Evolutionary conservation across 1,140 invertebrate species (phyloP), one percentile per base, ranked within the genome.

Genomic region (Drosophila navojoa): DNA sequence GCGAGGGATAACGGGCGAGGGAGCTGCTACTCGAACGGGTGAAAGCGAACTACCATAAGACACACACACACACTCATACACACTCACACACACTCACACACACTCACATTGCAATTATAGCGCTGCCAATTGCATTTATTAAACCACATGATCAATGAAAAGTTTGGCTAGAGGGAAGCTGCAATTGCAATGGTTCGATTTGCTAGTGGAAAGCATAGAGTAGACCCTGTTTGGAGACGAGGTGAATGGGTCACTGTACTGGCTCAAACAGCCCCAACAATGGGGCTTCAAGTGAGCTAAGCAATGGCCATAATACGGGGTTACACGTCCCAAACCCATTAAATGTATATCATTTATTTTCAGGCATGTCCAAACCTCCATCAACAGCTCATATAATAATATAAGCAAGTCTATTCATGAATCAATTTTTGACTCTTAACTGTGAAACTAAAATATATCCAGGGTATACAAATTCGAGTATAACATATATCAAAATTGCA

Each of bases 31-130:
- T 29, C 47, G 64, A 52, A 52, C 55, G 75, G 68, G 82, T 67
- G 82, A 85, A 85, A 87, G 82, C 81, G 71, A 63, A 69, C 59
- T 44, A 45, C 63, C 54, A 66, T 57, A 62, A 55, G 53, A 67
- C 57, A 53, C 32, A 7, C 42, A 44, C 13, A 44, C n/a, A 44
- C 40, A 44, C n/a, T 3, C 40, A 44, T 2, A 44, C 40, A 42
- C 40, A 42, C 40, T n/a, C 40, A 4, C 3, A 1, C 0, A 42
- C 13, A 42, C 40, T 15, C 40, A 42, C 40, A 42, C 40, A 42
- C 40, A 42, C 40, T 42, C 40, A 27, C 19, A 47, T 42, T 54
- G 63, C 75, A 86, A 81, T 86, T 86, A 85, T 66, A 72, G 57
- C 60, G 22, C 66, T 54, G 52, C 38, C 64, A 73, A 67, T 66